A percentile compares a stretch with the other conserved stretches of the same genome.
Evolutionary conservation across 1,140 invertebrate species (phyloP).

Genomic region (Neuroterus valhalla): DNA sequence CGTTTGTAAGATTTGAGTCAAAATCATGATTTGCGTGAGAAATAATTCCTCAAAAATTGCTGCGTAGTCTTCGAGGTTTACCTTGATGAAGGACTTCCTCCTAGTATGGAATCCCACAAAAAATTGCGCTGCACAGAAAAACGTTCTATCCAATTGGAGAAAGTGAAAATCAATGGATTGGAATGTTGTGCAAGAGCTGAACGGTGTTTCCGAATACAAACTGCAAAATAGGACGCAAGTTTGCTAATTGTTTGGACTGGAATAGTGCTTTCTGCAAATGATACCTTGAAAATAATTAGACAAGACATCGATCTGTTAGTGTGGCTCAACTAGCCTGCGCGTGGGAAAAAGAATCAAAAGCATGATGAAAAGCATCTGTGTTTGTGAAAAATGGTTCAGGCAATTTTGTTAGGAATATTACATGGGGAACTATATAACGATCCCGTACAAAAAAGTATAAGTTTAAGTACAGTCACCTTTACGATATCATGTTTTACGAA

Average conservation of each 20-base stretch:
- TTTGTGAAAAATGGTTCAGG: too few relatives aligned
- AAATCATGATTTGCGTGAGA: background rate
- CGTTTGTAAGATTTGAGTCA: too few relatives aligned
- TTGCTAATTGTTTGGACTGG: background rate
- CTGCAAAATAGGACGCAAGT: background rate
- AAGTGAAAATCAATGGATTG: constrained; percentile 6
- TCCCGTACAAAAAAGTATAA: too few relatives aligned
- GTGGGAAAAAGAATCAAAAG: background rate
- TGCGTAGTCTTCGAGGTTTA: background rate
- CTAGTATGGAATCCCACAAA: background rate
- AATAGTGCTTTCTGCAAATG: background rate
- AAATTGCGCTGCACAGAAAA: background rate
- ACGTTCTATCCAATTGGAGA: background rate
- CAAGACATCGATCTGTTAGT: background rate
- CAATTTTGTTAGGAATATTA: too few relatives aligned
- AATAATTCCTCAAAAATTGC: background rate
- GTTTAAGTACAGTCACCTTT: too few relatives aligned
- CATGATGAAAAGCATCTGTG: too few relatives aligned
- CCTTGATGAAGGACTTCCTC: background rate
- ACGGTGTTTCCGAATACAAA: background rate
- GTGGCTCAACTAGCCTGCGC: background rate
- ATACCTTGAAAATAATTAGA: background rate
- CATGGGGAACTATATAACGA: too few relatives aligned
- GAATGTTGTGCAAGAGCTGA: too few relatives aligned
- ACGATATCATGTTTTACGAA: too few relatives aligned